Conservation (phyloP, 2,888 invertebrate species). For the Pyrochroa serraticornis region DNA sequence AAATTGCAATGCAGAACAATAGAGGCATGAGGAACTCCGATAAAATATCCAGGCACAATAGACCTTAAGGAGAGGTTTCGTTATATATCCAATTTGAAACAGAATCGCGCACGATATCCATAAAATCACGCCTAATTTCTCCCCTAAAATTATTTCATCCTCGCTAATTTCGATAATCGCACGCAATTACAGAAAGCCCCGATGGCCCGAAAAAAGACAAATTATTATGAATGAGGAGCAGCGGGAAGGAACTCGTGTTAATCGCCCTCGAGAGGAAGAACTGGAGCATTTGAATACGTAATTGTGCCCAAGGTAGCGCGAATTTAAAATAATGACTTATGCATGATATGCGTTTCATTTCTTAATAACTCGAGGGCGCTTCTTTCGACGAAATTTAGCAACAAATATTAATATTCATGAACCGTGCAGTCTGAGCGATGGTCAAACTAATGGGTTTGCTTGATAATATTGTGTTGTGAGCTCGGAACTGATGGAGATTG, state of each 20-base stretch:
- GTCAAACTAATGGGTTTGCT: not conserved
- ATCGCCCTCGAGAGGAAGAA: not conserved
- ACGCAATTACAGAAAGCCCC: not conserved
- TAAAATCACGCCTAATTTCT: too few species aligned
- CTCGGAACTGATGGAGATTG: slow-evolving; percentile 6
- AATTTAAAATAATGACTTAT: not conserved
- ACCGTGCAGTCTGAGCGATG: too few species aligned
- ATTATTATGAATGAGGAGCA: not conserved
- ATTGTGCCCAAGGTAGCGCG: not conserved
- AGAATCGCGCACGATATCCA: too few species aligned
- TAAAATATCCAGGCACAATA: too few species aligned
- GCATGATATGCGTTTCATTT: slow-evolving; percentile 1
- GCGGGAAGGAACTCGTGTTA: not conserved
- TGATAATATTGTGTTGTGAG: slow-evolving; percentile 8
- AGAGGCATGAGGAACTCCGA: too few species aligned
- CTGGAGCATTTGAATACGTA: slow-evolving; percentile 2
- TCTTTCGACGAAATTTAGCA: too few species aligned
- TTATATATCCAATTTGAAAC: too few species aligned
- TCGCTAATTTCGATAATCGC: slow-evolving; percentile 1
- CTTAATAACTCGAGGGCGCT: not conserved
- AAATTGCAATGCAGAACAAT: too few species aligned
- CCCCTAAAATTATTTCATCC: not conserved
- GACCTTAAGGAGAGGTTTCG: too few species aligned
- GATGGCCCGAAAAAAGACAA: not conserved
- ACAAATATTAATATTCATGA: not conserved